phyloP scores from a whole-genome alignment of 1,140 invertebrate genomes.

The Marisa cornuarietis region DNA sequence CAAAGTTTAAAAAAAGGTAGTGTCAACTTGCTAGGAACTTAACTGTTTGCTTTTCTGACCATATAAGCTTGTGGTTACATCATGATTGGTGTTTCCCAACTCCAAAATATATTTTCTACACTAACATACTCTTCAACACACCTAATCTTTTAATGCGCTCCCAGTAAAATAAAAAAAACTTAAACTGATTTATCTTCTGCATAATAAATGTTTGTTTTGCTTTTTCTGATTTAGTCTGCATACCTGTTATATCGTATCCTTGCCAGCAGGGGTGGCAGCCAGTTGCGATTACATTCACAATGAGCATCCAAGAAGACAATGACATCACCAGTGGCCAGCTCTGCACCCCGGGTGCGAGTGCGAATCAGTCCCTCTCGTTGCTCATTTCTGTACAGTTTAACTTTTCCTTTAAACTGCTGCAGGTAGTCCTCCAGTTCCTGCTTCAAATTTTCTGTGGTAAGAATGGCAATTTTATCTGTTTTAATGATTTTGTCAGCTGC shows the following conservation, averaged over 20 bases:
- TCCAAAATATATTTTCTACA: too few relatives aligned
- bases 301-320: conserved; percentile 97
- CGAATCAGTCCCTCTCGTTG: conserved; percentile 92
- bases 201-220: too few relatives aligned
- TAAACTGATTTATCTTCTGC: too few relatives aligned
- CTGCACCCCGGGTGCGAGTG: conserved; percentile 92
- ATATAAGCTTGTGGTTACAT: too few relatives aligned
- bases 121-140: too few relatives aligned
- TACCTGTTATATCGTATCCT: conserved; percentile 89
- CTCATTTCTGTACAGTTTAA: conserved; percentile 81
- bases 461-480: background rate
- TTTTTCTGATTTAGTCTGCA: background rate
- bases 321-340: conserved; percentile 92
- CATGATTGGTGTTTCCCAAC: too few relatives aligned
- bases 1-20: too few relatives aligned
- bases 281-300: conserved; percentile 84
- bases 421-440: conserved; percentile 85
- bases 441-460: conserved; percentile 83
- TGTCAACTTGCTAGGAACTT: too few relatives aligned
- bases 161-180: too few relatives aligned
- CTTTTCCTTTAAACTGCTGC: conserved; percentile 81
- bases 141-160: too few relatives aligned
- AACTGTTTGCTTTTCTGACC: too few relatives aligned
- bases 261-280: conserved; percentile 93
- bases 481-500: background rate